Base-by-base conservation (phyloP, 2,888 invertebrate genomes). In the Spisula solida region DNA sequence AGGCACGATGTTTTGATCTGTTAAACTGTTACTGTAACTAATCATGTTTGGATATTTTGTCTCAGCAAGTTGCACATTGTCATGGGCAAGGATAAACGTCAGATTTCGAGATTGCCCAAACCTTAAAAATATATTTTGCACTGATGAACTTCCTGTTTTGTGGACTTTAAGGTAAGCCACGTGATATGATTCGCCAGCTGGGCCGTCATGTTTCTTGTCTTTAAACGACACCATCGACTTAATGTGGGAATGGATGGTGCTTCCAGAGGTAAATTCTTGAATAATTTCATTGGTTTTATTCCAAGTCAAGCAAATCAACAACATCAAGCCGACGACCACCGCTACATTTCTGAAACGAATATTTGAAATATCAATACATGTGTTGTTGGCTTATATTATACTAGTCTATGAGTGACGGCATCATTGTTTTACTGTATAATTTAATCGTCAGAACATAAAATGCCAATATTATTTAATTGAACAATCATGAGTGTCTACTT, bases 121-220 rank as follows among this genome's bases (percentile, higher is more conserved):
- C 20, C 94, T 81, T 25, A 93, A 85, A 82, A 93, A 93, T 47
- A 92, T 90, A 60, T 92, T 93, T 56, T 93, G 91, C 16, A 91
- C 89, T 0, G 94, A 93, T 6, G 93, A 91, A 89, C 94, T 94
- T 34, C 91, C 93, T 8, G 91, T 87, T 86, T 94, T 94, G 70
- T 94, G 94, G 6, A 93, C 92, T 89, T 94, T 94, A 18, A 94
- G 86, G 66, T 92, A 93, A 20, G 88, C 92, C 20, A 93, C 90
- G 79, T 93, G 93, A 48, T 60, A 90, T 47, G 82, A 85, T 86
- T 91, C 92, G 6, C 51, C 78, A 18, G 8, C 20, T 29, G 4
- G 4, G 2, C 60, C 25, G 12, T 10, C 60, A 66, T 66, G 60
- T 66, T 66, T 20, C 25, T 20, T 60, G n/a, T 60, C 10, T 51